Evolutionary conservation across 2,113 vertebrate genomes (phyloP).

Genomic region (Thamnaconus septentrionalis): DNA sequence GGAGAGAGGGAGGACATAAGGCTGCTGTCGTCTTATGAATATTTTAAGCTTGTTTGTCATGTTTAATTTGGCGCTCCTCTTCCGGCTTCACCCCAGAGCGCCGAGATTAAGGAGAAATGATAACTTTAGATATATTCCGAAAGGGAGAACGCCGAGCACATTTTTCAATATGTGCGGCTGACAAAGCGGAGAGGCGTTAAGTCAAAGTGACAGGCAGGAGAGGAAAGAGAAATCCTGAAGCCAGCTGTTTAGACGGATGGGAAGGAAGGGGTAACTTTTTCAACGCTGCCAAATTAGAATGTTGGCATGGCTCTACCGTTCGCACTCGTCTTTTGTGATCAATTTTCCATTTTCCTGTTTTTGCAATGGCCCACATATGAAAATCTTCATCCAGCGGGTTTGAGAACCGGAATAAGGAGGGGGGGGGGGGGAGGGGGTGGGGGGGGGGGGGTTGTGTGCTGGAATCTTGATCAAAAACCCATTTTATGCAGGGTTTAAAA

Average conservation of each 20-base stretch:
- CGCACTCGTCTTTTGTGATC: slow-evolving; percentile 18
- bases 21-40: slow-evolving; percentile 13
- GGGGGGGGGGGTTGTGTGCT: background rate
- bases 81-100: slow-evolving; percentile 21
- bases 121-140: slow-evolving; percentile 38
- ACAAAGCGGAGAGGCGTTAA: slow-evolving; percentile 9
- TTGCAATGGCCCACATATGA: background rate
- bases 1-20: background rate
- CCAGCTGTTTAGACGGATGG: slow-evolving; percentile 38
- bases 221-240: slow-evolving; percentile 31
- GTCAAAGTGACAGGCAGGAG: slow-evolving; percentile 22
- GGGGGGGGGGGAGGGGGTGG: too few relatives aligned
- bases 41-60: slow-evolving; percentile 38
- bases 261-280: slow-evolving; percentile 33
- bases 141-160: background rate
- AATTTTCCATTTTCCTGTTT: slow-evolving; percentile 36
- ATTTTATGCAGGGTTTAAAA: background rate
- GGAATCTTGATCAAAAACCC: background rate
- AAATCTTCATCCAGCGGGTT: background rate
- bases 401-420: too few relatives aligned
- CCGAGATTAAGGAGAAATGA: slow-evolving; percentile 35
- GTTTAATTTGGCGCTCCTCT: slow-evolving; percentile 34
- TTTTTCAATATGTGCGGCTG: too few relatives aligned
- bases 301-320: slow-evolving; percentile 21
- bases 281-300: slow-evolving; percentile 49